Percentiles rank a stretch among this genome's conserved stretches.
Conservation (phyloP, 2,797 vertebrate genomes). For the Sternarchorhynchus goeldii region DNA sequence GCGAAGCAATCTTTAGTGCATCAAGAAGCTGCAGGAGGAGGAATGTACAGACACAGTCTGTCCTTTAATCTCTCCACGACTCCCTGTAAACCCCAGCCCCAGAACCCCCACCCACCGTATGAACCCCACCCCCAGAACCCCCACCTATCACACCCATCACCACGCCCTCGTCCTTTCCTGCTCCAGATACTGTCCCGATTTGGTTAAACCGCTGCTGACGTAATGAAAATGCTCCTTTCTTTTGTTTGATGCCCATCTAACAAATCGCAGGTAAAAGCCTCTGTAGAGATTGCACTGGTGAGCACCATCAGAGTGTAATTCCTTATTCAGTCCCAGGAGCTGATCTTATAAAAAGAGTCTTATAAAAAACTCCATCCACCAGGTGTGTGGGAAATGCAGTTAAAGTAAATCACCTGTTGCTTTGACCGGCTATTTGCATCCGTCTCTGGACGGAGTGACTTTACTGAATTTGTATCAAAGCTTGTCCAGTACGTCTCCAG, state of each 20-base stretch:
- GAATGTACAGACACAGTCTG: constrained; percentile 34
- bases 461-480: no score
- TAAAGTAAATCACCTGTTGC: no score
- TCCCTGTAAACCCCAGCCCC: background rate
- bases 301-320: no score
- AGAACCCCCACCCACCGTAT: no score
- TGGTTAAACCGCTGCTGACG: background rate
- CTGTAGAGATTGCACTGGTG: background rate
- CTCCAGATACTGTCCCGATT: background rate
- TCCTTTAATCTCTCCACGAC: constrained; percentile 53
- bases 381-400: no score
- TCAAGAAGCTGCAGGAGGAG: constrained; percentile 7
- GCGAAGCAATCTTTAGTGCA: constrained; percentile 31
- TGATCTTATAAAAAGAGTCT: no score
- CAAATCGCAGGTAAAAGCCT: background rate
- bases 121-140: background rate
- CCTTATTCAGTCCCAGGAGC: no score
- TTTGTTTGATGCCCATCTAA: background rate
- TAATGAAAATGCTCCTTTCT: constrained; percentile 21
- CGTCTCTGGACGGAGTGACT: no score
- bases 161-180: background rate
- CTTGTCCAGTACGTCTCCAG: background rate
- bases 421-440: no score
- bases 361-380: no score
- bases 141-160: no score